Base-by-base conservation (phyloP, 64 coral and sea anemone species). In the Montipora efflorescens region DNA sequence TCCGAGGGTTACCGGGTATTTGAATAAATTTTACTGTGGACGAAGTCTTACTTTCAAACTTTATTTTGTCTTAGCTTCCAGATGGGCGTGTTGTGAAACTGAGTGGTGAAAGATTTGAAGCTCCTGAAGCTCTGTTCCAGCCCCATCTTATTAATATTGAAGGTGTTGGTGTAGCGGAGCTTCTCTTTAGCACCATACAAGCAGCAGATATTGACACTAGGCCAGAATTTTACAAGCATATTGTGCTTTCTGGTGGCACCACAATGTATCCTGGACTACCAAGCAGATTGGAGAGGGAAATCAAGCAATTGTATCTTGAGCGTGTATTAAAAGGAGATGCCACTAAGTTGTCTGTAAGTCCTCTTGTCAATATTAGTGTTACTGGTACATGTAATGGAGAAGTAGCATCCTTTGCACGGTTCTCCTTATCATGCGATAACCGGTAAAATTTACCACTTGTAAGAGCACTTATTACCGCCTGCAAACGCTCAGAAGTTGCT, bases 191-290 rank as follows among this genome's bases (percentile, higher is more conserved):
- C 88, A 98, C 97, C 75, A 98, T 98, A 47, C 94, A 98, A 66
- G 97, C 97, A 51, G 97, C 97, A 44, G 97, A 98, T 73, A 98
- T 98, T 47, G 97, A 98, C 48, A 98, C 97, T 44, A 90, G 97
- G 83, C 14, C 94, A 79, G 97, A 98, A 10, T 98, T 98, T 81
- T 98, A 98, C 77, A 98, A 98, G 87, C 97, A 98, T 47, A 98
- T 98, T 91, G 97, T 98, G 19, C 87, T 98, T 66, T 98, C 97
- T 74, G 97, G 97, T 51, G 97, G 97, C 23, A 95, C 78, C 46
- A 98, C 97, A 43, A 98, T 98, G 97, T 98, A 98, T 46, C 97
- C 97, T 88, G 97, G 97, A 51, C 82, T 98, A 61, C 97, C 97
- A 51, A 98, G 97, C 70, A 84, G 97, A 77, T 83, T 98, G 25